Evolutionary conservation across 2,113 vertebrate genomes (phyloP).

Genomic region (Ivindomyrus marchei): DNA sequence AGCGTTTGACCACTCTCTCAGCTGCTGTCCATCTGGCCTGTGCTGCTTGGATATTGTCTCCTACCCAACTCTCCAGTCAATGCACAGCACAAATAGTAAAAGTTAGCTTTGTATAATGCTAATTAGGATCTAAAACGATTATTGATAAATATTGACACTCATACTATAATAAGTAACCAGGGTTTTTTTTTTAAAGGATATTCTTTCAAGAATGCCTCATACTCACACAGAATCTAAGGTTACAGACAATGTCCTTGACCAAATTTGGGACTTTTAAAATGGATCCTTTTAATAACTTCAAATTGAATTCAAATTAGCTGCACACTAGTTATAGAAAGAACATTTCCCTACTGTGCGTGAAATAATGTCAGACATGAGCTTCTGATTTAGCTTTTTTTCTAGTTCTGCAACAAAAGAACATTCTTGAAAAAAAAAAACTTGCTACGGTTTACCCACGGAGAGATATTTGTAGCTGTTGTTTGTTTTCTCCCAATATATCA

Average conservation of each 20-base stretch:
- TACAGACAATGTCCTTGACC: conserved; percentile 40
- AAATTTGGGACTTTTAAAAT: conserved; percentile 31
- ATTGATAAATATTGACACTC: not conserved
- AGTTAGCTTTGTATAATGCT: not conserved
- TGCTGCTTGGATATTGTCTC: not conserved
- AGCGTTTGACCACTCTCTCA: not conserved
- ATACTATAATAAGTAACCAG: not conserved
- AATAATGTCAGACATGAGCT: conserved; percentile 32
- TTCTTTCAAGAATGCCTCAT: not conserved
- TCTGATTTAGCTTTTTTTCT: conserved; percentile 7
- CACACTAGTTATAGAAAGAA: conserved; percentile 29
- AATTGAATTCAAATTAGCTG: conserved; percentile 35
- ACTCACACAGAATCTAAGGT: conserved; percentile 31
- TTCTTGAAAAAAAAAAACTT: not conserved
- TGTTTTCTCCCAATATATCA: not conserved
- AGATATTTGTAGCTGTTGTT: not conserved
- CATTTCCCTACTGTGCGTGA: conserved; percentile 41
- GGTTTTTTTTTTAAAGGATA: not conserved
- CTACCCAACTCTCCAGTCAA: not conserved
- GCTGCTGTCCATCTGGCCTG: not conserved
- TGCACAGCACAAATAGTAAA: not conserved
- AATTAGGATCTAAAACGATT: not conserved
- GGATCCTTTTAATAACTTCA: conserved; percentile 37
- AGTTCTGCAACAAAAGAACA: conserved; percentile 17
- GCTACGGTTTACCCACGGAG: not conserved